Conservation (phyloP, 1,140 invertebrate genomes). For the Drosophila guanche region DNA sequence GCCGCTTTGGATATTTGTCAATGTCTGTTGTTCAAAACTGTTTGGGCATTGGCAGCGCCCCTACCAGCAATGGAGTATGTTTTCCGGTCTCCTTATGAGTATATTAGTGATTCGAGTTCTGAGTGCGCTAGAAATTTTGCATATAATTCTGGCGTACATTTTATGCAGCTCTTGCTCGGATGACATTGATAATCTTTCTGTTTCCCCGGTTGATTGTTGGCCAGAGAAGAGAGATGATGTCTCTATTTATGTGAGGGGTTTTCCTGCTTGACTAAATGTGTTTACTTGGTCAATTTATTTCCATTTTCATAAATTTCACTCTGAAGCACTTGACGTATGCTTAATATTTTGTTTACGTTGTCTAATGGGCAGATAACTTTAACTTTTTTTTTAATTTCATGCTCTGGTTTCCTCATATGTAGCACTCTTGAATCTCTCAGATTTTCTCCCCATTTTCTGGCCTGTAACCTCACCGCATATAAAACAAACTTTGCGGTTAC, state of each 20-base stretch:
- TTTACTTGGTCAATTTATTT: no score
- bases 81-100: conserved; percentile 2
- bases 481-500: conserved; percentile 73
- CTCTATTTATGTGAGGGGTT: no score
- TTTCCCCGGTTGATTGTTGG: no score
- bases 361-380: neutral
- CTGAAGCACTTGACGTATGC: conserved; percentile 10
- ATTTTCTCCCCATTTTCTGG: conserved; percentile 21
- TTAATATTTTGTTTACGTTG: conserved; percentile 20
- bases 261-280: no score
- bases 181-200: no score
- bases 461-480: conserved; percentile 55
- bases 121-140: no score
- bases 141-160: no score
- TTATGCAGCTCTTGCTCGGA: no score
- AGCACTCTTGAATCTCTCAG: conserved; percentile 6
- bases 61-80: neutral
- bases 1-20: conserved; percentile 52
- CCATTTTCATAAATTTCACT: neutral
- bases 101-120: neutral
- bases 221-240: no score
- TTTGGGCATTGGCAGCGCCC: neutral
- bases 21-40: conserved; percentile 18
- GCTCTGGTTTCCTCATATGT: conserved; percentile 7
- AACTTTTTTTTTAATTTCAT: conserved; percentile 7